phyloP scores from a whole-genome alignment of 2,888 invertebrate genomes.

The Gasteruption jaculator region DNA sequence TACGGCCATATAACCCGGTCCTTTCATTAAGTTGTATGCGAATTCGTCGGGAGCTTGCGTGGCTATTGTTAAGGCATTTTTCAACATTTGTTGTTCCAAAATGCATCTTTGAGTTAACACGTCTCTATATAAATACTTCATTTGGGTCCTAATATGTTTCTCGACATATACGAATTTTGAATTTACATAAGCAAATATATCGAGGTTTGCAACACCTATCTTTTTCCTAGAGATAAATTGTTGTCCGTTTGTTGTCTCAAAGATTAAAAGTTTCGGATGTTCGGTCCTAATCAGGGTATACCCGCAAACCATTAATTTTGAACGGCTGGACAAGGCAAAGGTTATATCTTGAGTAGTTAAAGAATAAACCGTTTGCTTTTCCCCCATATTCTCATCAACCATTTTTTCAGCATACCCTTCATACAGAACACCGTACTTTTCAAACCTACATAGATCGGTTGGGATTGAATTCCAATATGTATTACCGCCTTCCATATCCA shows the following conservation, averaged over 20 bases:
- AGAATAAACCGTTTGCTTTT: slow-evolving; percentile 13
- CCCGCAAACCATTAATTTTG: slow-evolving; percentile 12
- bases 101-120: slow-evolving; percentile 27
- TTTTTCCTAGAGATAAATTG: background rate
- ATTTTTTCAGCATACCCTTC: slow-evolving; percentile 16
- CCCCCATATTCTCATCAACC: background rate
- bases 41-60: slow-evolving; percentile 29
- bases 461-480: slow-evolving; percentile 16
- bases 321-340: slow-evolving; percentile 20
- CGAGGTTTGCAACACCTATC: no score
- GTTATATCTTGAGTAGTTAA: slow-evolving; percentile 16
- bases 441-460: slow-evolving; percentile 10
- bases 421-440: slow-evolving; percentile 23
- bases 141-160: slow-evolving; percentile 23
- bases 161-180: slow-evolving; percentile 33
- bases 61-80: slow-evolving; percentile 26
- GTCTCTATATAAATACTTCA: slow-evolving; percentile 25
- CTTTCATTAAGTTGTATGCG: slow-evolving; percentile 27
- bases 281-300: slow-evolving; percentile 15
- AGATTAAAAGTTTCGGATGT: slow-evolving; percentile 15
- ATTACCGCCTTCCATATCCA: slow-evolving; percentile 18
- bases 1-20: slow-evolving; percentile 28
- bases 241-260: background rate
- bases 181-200: slow-evolving; percentile 28
- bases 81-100: slow-evolving; percentile 28